Base-by-base conservation (phyloP, 1,140 invertebrate species). In the Drosophila lowei region DNA sequence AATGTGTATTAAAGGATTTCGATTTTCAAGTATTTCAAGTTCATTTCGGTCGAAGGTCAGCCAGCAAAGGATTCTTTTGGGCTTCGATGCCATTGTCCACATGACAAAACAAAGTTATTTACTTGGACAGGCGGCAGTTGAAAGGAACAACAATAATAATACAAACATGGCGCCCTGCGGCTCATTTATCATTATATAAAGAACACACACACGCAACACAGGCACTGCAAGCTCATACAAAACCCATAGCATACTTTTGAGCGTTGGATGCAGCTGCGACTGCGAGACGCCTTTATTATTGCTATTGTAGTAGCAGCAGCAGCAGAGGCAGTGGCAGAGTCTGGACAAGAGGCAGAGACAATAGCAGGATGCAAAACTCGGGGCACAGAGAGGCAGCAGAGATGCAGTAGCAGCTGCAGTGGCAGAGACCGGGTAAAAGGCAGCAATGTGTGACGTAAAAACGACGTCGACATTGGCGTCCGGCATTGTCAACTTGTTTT, bases 401-500 rank as follows among this genome's bases (percentile, higher is more conserved):
- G 18, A 18, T 18, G 18, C 8, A 9, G 28, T 8, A 30, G 28
- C 28, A 30, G 30, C 0, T 9, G 30, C 30, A 30, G 30, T 30
- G 30, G 30, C 30, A 30, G 2, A 30, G 30, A 9, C 30, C 30
- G 8, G 30, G 30, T 30, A 9, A 30, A 30, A 30, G 30, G 8
- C 30, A 30, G 30, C 30, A 30, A 30, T 30, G 8, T 61, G 60
- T 83, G 79, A 84, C 79, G 79, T 84, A 84, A 79, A 84, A 84
- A 65, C 47, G 34, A 57, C 70, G 46, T 61, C 61, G 58, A 44
- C 59, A 58, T 58, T 43, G 30, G 34, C 11, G 34, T 38, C 34
- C 61, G 58, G 49, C 59, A 58, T 58, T 43, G 73, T 64, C 75
- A 88, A 88, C 70, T 79, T 89, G 72, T 88, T 89, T 88, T 88